phyloP scores from a whole-genome alignment of 2,888 invertebrate species.

The Netelia virgata region DNA sequence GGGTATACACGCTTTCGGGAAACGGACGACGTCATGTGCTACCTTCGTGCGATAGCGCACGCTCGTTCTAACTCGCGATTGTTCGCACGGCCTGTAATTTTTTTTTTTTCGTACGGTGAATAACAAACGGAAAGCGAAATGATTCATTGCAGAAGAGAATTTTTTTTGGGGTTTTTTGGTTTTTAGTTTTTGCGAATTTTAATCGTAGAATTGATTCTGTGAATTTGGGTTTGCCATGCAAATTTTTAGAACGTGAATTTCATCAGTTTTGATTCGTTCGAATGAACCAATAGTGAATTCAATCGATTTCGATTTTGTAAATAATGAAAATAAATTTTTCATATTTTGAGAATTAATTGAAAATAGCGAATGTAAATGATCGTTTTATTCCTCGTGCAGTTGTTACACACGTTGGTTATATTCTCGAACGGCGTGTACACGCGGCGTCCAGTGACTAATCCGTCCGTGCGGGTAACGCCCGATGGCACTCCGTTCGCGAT shows the following conservation, averaged over 20 bases:
- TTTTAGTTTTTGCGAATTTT: not conserved
- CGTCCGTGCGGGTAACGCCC: conserved; percentile 42
- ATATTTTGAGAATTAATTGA: not conserved
- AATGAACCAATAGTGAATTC: not conserved
- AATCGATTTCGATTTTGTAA: not conserved
- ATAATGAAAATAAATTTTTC: not conserved
- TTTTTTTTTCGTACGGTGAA: not conserved
- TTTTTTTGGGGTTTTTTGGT: not conserved
- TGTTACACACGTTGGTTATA: not conserved
- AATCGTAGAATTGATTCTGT: not conserved
- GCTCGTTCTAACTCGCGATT: not conserved
- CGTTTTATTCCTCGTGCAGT: not conserved
- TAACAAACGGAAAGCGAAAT: not conserved
- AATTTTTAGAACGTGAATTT: too few relatives aligned
- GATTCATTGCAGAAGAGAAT: not conserved
- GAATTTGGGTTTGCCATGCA: too few relatives aligned
- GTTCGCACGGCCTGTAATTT: not conserved
- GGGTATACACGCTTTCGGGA: not conserved
- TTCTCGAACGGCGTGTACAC: conserved; percentile 8
- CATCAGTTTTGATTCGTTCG: not conserved
- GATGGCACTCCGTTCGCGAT: conserved; percentile 9
- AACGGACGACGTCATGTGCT: conserved; percentile 22
- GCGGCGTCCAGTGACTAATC: conserved; percentile 37
- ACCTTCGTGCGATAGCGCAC: not conserved
- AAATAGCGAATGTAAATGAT: conserved; percentile 8